phyloP scores from a whole-genome alignment of 1,140 invertebrate genomes.

The Calephelis nemesis region DNA sequence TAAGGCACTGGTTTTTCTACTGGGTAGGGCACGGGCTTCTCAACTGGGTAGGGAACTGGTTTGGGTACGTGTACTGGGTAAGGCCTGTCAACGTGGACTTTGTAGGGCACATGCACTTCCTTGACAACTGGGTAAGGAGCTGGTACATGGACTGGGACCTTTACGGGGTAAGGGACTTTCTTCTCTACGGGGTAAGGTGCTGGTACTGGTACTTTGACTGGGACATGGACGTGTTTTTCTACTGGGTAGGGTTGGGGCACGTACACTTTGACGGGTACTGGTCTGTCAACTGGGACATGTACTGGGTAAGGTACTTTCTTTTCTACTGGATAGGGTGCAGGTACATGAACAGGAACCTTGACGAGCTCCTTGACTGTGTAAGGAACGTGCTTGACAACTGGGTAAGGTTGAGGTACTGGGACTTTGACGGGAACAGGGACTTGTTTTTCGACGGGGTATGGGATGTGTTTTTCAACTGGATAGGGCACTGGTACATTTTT shows the following conservation, averaged over 20 bases:
- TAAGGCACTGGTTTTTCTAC: slow-evolving; percentile 84
- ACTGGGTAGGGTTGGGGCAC: slow-evolving; percentile 85
- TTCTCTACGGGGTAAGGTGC: slow-evolving; percentile 82
- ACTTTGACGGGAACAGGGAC: slow-evolving; percentile 76
- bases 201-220: slow-evolving; percentile 80
- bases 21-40: slow-evolving; percentile 85
- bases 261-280: slow-evolving; percentile 82
- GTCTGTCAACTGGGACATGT: slow-evolving; percentile 84
- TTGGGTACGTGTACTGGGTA: slow-evolving; percentile 87
- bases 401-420: slow-evolving; percentile 82
- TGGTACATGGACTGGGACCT: slow-evolving; percentile 82
- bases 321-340: slow-evolving; percentile 85
- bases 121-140: slow-evolving; percentile 84
- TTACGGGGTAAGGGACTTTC: slow-evolving; percentile 82
- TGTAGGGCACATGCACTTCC: slow-evolving; percentile 83
- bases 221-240: slow-evolving; percentile 76
- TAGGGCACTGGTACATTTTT: slow-evolving; percentile 84
- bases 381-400: slow-evolving; percentile 84
- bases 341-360: slow-evolving; percentile 84
- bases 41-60: slow-evolving; percentile 81
- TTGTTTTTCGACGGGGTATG: slow-evolving; percentile 80
- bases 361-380: slow-evolving; percentile 84
- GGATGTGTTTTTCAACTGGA: slow-evolving; percentile 82
- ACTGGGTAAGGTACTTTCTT: slow-evolving; percentile 85
- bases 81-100: slow-evolving; percentile 86